Percentiles rank a stretch among this genome's conserved stretches.
These are phyloP conservation scores for Xanthorhoe spadicearia DNA, from an alignment of 2,888 invertebrate genomes.

Conservation along the genomic window DNA sequence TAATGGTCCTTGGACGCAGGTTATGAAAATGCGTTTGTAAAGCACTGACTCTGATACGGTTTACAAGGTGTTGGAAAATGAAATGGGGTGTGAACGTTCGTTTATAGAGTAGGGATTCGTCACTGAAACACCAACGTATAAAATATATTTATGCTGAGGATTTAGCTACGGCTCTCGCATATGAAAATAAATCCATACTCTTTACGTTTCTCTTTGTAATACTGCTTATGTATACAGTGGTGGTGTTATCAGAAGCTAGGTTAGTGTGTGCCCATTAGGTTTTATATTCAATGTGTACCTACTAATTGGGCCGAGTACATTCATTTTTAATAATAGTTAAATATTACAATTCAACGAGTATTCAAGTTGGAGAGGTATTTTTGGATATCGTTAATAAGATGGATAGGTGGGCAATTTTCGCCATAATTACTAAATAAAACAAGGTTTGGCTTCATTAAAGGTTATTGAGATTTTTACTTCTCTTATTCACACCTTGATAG, in stretches of 20 bases:
- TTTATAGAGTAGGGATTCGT: constrained; percentile 7
- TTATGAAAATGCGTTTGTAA: constrained; percentile 15
- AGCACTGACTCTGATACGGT: constrained; percentile 10
- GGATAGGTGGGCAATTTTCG: constrained; percentile 24
- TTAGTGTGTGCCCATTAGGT: constrained; percentile 32
- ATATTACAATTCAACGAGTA: constrained; percentile 13
- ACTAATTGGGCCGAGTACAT: constrained; percentile 16
- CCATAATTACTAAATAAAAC: constrained; percentile 20
- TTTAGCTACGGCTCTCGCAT: not conserved
- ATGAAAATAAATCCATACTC: not conserved
- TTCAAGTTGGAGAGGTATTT: constrained; percentile 32
- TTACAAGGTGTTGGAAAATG: constrained; percentile 18
- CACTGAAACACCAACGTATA: constrained; percentile 12
- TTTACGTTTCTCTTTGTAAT: constrained; percentile 14
- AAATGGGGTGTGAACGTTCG: constrained; percentile 3
- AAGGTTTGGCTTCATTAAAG: constrained; percentile 26
- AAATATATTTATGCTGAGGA: constrained; percentile 9
- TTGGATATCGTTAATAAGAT: constrained; percentile 33
- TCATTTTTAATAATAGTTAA: constrained; percentile 18
- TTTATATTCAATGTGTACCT: constrained; percentile 27
- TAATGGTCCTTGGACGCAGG: not conserved
- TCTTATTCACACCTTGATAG: constrained; percentile 33
- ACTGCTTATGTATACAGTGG: constrained; percentile 26
- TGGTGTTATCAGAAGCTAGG: constrained; percentile 37
- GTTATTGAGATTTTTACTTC: constrained; percentile 7